phyloP scores from a whole-genome alignment of 2,797 vertebrate genomes.

The Arctocebus calabarensis region DNA sequence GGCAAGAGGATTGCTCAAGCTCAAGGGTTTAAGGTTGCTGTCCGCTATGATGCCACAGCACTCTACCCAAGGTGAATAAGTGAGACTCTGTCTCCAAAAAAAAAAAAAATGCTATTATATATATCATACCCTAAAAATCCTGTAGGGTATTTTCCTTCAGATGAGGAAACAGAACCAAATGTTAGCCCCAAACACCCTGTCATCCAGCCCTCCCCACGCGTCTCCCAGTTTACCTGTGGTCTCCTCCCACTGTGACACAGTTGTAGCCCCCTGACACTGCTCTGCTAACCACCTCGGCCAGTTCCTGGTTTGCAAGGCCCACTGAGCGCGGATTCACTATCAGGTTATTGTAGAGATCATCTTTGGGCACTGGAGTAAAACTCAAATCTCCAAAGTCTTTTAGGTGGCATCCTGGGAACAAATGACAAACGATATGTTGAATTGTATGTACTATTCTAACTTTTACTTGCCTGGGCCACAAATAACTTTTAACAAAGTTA shows the following conservation, averaged over 20 bases:
- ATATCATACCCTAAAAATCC: background rate
- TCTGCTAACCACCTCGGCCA: constrained; percentile 92
- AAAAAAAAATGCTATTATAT: background rate
- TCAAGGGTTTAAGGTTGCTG: background rate
- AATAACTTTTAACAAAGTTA: background rate
- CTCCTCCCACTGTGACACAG: constrained; percentile 95
- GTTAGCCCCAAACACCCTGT: background rate
- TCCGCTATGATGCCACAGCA: background rate
- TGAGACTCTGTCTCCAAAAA: background rate
- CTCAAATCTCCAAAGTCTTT: constrained; percentile 96
- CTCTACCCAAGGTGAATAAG: background rate
- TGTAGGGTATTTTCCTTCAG: background rate
- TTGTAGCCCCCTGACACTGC: constrained; percentile 94
- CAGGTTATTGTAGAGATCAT: constrained; percentile 93
- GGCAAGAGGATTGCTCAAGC: background rate
- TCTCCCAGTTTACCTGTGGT: constrained; percentile 93
- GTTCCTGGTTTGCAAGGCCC: constrained; percentile 92
- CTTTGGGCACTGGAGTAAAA: constrained; percentile 93
- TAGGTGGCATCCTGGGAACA: constrained; percentile 92
- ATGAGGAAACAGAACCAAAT: constrained; percentile 40
- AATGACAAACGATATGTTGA: background rate
- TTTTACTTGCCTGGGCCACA: background rate
- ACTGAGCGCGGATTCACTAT: constrained; percentile 94
- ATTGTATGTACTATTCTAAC: background rate
- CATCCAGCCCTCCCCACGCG: background rate